These are phyloP conservation scores for Myoxocephalus aenaeus DNA, from an alignment of 2,797 vertebrate species.

Conservation along the genomic window DNA sequence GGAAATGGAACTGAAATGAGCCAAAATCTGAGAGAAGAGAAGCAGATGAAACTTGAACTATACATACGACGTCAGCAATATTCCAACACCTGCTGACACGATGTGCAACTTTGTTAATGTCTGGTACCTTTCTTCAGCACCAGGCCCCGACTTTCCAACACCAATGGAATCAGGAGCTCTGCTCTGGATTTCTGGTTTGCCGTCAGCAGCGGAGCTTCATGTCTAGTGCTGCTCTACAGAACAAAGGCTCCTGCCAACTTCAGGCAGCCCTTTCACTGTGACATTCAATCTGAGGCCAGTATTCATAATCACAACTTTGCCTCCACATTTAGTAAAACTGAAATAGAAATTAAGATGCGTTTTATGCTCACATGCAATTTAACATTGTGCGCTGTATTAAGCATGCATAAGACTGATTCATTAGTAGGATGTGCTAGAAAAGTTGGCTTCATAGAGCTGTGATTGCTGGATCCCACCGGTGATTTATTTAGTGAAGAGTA, in stretches of 20 bases:
- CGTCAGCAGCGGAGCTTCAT: background rate
- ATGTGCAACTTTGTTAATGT: background rate
- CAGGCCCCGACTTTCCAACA: background rate
- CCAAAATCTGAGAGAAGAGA: background rate
- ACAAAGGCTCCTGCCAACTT: background rate
- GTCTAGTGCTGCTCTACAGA: background rate
- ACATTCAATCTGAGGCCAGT: background rate
- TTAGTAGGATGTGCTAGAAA: background rate
- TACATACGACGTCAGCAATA: background rate
- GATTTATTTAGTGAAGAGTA: slow-evolving; percentile 61
- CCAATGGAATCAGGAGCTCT: background rate
- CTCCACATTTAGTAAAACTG: background rate
- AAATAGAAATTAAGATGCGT: background rate
- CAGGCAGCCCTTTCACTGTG: background rate
- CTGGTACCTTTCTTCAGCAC: background rate
- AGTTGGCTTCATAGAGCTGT: slow-evolving; percentile 11
- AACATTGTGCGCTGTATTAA: background rate
- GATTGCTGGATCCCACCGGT: slow-evolving; percentile 50
- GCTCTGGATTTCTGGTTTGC: background rate
- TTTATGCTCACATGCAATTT: background rate
- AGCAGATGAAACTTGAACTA: background rate
- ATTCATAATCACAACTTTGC: background rate
- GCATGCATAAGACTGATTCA: background rate
- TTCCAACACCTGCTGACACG: background rate
- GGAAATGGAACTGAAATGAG: background rate